Evolutionary conservation across 2,113 vertebrate species (phyloP), one percentile per base, ranked within the genome.

Genomic region (Electrona antarctica): DNA sequence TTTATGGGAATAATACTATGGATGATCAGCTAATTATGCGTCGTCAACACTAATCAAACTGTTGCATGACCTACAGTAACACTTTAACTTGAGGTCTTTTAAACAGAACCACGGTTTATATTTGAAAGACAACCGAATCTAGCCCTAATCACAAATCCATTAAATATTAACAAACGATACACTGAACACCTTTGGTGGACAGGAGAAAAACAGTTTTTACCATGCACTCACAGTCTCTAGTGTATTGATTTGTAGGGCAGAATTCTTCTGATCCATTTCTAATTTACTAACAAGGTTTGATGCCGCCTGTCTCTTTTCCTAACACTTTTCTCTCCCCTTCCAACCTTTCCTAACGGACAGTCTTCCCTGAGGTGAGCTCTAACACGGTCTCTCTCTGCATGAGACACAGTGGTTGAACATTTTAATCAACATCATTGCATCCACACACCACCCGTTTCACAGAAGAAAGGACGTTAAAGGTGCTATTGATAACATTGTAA

Each of bases 331-430:
- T 86, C 79, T 93, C 87, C 87, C 90, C 86, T 91, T 85, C 90
- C 86, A 94, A 94, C 94, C 68, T 90, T 93, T 93, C 94, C 93
- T 90, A 93, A 95, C 91, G 97, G 96, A 97, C 95, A 99, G 97
- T 92, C 95, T 85, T 90, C 97, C 89, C 93, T 95, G 89, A 98
- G 98, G 97, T 98, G 95, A 98, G 98, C 92, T 64, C 57, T 56
- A 47, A 59, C 41, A 60, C 54, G 4, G 57, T 69, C 69, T 65
- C 4, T 78, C 62, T 71, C 56, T 56, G 80, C 74, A 82, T 83
- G 76, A 64, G 41, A 73, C 41, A 45, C 59, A 21, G 28, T 41
- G 33, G 3, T 41, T 41, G 33, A 41, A 41, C 33, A 41, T 41
- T 41, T 41, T 4, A 41, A 41, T 41, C 33, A 1, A 41, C 33